Conservation (phyloP, 2,113 vertebrate genomes). For the Limnothrissa miodon region DNA sequence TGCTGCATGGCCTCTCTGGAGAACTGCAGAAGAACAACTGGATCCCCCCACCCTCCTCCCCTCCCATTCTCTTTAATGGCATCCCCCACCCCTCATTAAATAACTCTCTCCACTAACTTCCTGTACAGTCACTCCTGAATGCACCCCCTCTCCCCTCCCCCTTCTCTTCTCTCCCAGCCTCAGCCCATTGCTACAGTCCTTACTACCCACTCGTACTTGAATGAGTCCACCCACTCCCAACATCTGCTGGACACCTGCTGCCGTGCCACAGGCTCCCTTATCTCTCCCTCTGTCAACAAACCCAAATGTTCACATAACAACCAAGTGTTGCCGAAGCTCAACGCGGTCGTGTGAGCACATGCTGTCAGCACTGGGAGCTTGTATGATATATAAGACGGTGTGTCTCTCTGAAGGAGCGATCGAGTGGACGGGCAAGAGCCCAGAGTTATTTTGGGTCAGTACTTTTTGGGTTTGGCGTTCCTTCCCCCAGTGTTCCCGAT, state of each 20-base stretch:
- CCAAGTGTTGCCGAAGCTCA: background rate
- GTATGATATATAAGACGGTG: background rate
- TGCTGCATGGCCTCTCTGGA: slow-evolving; percentile 46
- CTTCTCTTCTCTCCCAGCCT: background rate
- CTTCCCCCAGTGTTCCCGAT: background rate
- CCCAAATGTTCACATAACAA: background rate
- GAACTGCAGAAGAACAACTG: slow-evolving; percentile 42
- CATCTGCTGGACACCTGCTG: background rate
- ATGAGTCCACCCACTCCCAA: background rate
- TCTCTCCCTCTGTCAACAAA: background rate
- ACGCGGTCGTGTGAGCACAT: background rate
- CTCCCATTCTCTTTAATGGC: slow-evolving; percentile 15
- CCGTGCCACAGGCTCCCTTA: background rate
- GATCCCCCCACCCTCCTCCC: slow-evolving; percentile 13
- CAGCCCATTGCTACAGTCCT: background rate
- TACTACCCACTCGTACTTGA: background rate
- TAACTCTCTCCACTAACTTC: background rate
- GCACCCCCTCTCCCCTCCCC: background rate
- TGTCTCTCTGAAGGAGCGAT: background rate
- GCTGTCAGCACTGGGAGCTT: background rate
- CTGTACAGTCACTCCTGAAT: background rate
- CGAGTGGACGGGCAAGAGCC: background rate
- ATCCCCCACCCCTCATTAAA: slow-evolving; percentile 23
- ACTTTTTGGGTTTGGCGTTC: background rate
- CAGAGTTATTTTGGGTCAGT: background rate